phyloP scores from a whole-genome alignment of 2,888 invertebrate species.

The Drepanosiphum platanoidis region DNA sequence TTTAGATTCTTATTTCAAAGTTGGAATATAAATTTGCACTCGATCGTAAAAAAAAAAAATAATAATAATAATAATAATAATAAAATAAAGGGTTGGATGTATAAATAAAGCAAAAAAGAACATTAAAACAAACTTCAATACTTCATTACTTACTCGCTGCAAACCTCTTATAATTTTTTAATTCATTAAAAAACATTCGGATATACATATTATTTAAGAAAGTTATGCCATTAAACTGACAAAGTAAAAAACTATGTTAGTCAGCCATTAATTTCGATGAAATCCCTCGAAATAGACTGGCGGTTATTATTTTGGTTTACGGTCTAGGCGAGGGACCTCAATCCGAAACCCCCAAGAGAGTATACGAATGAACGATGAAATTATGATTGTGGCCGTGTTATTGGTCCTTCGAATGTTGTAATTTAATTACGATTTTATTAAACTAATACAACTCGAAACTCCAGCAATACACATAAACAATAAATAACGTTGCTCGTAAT shows the following conservation, averaged over 20 bases:
- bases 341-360: slow-evolving; percentile 20
- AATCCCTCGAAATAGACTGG: not conserved
- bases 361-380: slow-evolving; percentile 35
- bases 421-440: slow-evolving; percentile 53
- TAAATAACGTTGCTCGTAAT: slow-evolving; percentile 43
- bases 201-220: not conserved
- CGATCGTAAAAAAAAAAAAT: not conserved
- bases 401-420: slow-evolving; percentile 25
- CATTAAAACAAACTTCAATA: too few relatives aligned
- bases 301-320: slow-evolving; percentile 1
- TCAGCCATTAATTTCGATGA: not conserved
- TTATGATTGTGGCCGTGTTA: slow-evolving; percentile 32
- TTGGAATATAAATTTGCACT: not conserved
- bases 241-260: not conserved
- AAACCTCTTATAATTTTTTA: not conserved
- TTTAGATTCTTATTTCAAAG: not conserved
- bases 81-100: not conserved
- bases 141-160: too few relatives aligned
- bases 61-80: not conserved
- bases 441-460: slow-evolving; percentile 43
- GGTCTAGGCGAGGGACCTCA: slow-evolving; percentile 1
- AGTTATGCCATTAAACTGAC: not conserved
- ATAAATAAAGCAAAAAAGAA: not conserved
- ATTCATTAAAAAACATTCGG: not conserved
- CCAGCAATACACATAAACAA: slow-evolving; percentile 30